Percentiles rank a stretch among this genome's conserved stretches.
Evolutionary conservation across 2,888 invertebrate species (phyloP).

Genomic region (Amphipyra berbera): DNA sequence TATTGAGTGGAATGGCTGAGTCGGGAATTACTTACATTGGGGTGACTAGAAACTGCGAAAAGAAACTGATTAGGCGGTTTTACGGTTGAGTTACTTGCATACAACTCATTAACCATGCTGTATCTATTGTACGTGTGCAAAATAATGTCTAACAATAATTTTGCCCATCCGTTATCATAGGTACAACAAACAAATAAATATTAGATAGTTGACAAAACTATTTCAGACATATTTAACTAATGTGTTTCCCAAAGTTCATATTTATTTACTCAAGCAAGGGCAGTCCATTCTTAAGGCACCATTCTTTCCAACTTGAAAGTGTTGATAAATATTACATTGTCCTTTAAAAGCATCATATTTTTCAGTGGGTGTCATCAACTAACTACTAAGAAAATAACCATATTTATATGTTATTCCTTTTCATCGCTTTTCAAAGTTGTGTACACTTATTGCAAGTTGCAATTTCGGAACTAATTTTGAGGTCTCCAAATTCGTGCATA

Average conservation of each 20-base stretch:
- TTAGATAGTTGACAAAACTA: conserved; percentile 13
- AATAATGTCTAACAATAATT: no score
- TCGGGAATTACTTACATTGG: conserved; percentile 63
- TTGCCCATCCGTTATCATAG: neutral
- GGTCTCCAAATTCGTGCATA: neutral
- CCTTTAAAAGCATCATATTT: conserved; percentile 46
- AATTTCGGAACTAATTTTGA: neutral
- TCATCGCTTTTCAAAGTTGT: neutral
- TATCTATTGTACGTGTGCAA: no score
- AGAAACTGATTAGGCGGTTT: conserved; percentile 50
- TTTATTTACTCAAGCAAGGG: conserved; percentile 35
- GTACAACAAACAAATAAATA: neutral
- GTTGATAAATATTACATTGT: conserved; percentile 43
- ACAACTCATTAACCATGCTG: no score
- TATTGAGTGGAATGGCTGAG: conserved; percentile 83
- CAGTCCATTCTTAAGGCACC: conserved; percentile 17
- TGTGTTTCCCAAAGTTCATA: conserved; percentile 25
- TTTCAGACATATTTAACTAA: conserved; percentile 15
- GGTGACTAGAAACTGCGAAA: conserved; percentile 50
- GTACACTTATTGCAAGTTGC: conserved; percentile 2
- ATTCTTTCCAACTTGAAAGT: conserved; percentile 32
- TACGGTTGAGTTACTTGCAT: conserved; percentile 3
- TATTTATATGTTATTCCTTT: neutral
- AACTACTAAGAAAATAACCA: neutral
- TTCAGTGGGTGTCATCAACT: neutral